Conservation (phyloP, 2,888 invertebrate species). For the Acholoe squamosa region DNA sequence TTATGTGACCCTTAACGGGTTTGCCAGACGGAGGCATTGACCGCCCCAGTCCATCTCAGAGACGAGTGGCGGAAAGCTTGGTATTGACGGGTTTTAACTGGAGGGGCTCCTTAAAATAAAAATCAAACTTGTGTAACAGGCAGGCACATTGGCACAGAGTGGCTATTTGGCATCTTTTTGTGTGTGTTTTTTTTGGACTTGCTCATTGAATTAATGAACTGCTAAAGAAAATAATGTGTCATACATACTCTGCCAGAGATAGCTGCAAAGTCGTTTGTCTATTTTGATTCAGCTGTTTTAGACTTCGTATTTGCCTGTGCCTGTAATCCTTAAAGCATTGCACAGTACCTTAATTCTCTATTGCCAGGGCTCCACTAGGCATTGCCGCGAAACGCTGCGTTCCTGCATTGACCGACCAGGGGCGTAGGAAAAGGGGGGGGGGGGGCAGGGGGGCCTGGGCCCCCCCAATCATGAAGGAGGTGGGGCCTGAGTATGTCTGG, state of each 20-base stretch:
- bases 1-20: no score
- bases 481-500: no score
- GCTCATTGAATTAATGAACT: no score
- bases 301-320: not conserved
- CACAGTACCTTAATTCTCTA: not conserved
- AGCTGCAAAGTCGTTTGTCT: not conserved
- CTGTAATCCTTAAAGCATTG: not conserved
- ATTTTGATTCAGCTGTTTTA: not conserved
- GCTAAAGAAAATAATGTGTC: no score
- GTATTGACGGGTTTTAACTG: not conserved
- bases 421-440: no score
- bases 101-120: not conserved
- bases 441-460: no score
- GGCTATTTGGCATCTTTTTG: no score
- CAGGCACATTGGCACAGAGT: not conserved
- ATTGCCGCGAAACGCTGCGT: no score
- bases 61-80: not conserved
- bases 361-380: no score
- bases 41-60: not conserved
- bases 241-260: not conserved
- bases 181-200: no score
- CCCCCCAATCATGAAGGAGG: no score
- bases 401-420: no score
- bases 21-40: not conserved
- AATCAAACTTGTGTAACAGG: constrained; percentile 8